Evolutionary conservation across 2,113 vertebrate species (phyloP), one percentile per base, ranked within the genome.

Genomic region (Maccullochella peelii): DNA sequence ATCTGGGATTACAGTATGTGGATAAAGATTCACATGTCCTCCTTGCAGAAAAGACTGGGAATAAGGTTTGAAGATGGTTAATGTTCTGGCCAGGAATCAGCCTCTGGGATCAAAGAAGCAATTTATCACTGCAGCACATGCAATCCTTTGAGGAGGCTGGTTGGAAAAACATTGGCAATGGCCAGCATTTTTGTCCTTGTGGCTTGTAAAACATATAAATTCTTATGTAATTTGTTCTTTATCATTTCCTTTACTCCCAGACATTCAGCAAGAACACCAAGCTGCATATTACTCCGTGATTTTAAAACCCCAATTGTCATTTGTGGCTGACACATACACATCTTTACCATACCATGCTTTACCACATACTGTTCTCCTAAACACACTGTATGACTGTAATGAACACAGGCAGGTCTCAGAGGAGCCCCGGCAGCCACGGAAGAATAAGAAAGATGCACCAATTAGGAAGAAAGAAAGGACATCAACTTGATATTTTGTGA

Each of bases 111-210:
- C 50, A 81, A 83, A 77, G 67, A 85, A 59, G n/a, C 65, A 78
- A 90, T 91, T 92, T 70, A 82, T 89, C 85, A 86, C 80, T 6
- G 47, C 11, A 7, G 10, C 49, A 61, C 74, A 80, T 79, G 38
- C n/a, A 49, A 2, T 83, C 79, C 84, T 84, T 80, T 54, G 67
- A 84, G 79, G 81, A 33, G 33, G 38, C 65, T 73, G 52, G 27
- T 62, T 77, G 61, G 58, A 61, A 73, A 76, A 77, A 75, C 36
- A 71, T 8, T 38, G 15, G 11, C 30, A 30, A 6, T 62, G 14
- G 40, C 40, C n/a, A 62, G 20, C 12, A 76, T 78, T 73, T 21
- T 72, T 73, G 40, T 27, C 38, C 25, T 2, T 44, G 54, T 7
- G 50, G 52, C 58, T 78, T 57, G 44, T 30, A 44, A 42, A 82